Evolutionary conservation across 2,113 vertebrate genomes (phyloP).

Genomic region (Cyanoliseus patagonus): DNA sequence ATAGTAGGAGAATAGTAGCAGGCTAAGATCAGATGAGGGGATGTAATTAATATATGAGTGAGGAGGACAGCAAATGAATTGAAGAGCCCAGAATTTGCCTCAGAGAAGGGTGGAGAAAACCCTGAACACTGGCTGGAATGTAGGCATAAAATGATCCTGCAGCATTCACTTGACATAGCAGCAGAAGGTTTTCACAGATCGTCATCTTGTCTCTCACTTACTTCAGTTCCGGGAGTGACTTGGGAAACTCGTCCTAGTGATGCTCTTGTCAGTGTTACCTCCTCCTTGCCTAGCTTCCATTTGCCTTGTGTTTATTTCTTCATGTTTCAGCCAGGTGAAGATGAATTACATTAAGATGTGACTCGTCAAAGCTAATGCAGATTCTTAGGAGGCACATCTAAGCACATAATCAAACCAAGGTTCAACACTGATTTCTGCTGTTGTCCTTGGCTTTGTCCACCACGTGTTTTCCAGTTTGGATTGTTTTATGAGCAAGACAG

Average conservation of each 20-base stretch:
- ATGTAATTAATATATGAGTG: background rate
- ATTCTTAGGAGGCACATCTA: background rate
- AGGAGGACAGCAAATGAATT: background rate
- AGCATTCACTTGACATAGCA: background rate
- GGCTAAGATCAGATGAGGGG: background rate
- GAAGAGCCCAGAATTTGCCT: background rate
- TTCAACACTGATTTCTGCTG: background rate
- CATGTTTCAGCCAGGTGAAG: background rate
- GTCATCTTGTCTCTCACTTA: slow-evolving; percentile 48
- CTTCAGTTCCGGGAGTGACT: background rate
- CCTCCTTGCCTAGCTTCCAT: background rate
- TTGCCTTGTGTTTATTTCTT: background rate
- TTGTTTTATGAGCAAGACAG: background rate
- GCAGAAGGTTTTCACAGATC: slow-evolving; percentile 51
- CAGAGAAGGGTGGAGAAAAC: background rate
- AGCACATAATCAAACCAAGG: background rate
- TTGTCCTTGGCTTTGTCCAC: slow-evolving; percentile 55
- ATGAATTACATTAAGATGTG: background rate
- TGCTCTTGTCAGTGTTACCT: background rate
- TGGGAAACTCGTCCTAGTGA: slow-evolving; percentile 39
- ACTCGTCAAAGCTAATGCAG: background rate
- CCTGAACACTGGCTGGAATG: background rate
- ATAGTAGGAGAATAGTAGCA: background rate
- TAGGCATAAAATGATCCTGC: slow-evolving; percentile 32
- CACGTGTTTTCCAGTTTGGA: background rate